A percentile compares a stretch with the other conserved stretches of the same genome.
phyloP scores from a whole-genome alignment of 2,888 invertebrate genomes.

The Synanthedon vespiformis region DNA sequence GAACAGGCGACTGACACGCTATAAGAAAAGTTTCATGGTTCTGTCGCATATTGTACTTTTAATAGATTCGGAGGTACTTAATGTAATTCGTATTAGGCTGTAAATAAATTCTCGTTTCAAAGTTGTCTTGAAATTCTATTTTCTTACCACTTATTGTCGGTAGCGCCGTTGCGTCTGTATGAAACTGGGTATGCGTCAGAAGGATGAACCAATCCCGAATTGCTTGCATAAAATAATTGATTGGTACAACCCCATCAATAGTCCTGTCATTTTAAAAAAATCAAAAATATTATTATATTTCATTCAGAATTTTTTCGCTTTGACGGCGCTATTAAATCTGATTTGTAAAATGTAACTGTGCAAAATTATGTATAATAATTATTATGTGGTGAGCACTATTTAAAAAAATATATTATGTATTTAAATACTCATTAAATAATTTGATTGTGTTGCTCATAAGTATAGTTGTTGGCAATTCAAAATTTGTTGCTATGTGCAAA shows the following conservation, averaged over 20 bases:
- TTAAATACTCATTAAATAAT: no score
- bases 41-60: conserved; percentile 16
- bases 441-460: no score
- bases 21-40: conserved; percentile 14
- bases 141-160: neutral
- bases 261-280: conserved; percentile 50
- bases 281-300: neutral
- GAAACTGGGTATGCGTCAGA: conserved; percentile 16
- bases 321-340: no score
- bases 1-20: conserved; percentile 22
- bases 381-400: no score
- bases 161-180: neutral
- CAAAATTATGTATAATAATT: no score
- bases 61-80: conserved; percentile 42
- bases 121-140: neutral
- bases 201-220: conserved; percentile 18
- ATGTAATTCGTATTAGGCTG: conserved; percentile 15
- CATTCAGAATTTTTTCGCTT: no score
- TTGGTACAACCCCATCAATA: conserved; percentile 12
- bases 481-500: no score
- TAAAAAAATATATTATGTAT: no score
- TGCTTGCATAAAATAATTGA: conserved; percentile 49
- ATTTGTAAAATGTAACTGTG: no score
- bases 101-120: conserved; percentile 1
- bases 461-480: no score